A percentile compares a stretch with the other conserved stretches of the same genome.
Evolutionary conservation across 2,113 vertebrate species (phyloP).

Genomic region (Malurus cyaneus): DNA sequence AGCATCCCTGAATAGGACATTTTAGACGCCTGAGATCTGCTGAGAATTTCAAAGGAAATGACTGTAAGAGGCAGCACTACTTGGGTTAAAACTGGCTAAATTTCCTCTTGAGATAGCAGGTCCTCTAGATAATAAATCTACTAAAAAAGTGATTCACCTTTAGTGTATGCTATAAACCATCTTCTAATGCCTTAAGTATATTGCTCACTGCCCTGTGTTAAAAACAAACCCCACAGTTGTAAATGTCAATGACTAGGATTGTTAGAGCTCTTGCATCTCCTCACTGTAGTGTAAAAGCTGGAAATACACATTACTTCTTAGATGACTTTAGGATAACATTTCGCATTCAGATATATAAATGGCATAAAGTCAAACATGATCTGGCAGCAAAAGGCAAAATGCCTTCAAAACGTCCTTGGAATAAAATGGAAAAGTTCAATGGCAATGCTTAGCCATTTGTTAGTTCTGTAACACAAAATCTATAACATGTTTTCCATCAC

Average conservation of each 20-base stretch:
- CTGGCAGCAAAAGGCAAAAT: constrained; percentile 66
- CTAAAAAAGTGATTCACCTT: constrained; percentile 80
- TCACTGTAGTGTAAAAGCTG: constrained; percentile 61
- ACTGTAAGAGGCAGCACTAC: constrained; percentile 56
- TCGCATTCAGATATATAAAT: constrained; percentile 75
- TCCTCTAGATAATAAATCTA: constrained; percentile 78
- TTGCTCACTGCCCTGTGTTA: constrained; percentile 80
- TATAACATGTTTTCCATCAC: background rate
- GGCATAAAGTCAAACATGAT: constrained; percentile 73
- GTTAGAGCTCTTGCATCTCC: constrained; percentile 72
- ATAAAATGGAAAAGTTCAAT: constrained; percentile 57
- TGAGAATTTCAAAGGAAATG: constrained; percentile 79
- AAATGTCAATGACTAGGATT: constrained; percentile 81
- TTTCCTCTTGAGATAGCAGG: constrained; percentile 74
- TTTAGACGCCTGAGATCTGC: constrained; percentile 64
- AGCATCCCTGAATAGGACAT: constrained; percentile 64
- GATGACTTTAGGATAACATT: constrained; percentile 75
- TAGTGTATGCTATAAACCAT: constrained; percentile 76
- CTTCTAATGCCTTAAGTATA: constrained; percentile 78
- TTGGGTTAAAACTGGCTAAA: constrained; percentile 76
- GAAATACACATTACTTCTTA: constrained; percentile 73
- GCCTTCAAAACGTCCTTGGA: constrained; percentile 56
- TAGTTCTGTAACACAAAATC: constrained; percentile 11
- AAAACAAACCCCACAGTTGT: constrained; percentile 79
- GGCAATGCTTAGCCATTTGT: constrained; percentile 31